These are phyloP conservation scores for Athripsodes cinereus DNA, from an alignment of 2,888 invertebrate genomes.

Conservation along the genomic window DNA sequence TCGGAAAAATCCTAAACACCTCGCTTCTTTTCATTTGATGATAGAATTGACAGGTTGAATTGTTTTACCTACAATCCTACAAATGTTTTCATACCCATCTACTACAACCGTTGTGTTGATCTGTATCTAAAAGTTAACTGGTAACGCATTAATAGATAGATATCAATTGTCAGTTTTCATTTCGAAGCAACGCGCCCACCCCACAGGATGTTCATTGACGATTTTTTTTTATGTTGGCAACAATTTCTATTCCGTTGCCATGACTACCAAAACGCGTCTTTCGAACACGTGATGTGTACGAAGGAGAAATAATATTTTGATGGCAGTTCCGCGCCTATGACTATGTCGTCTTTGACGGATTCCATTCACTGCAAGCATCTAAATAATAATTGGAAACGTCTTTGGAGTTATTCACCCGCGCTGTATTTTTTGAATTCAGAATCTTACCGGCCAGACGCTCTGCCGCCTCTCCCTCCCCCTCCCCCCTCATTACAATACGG, in stretches of 20 bases:
- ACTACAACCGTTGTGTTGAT: no score
- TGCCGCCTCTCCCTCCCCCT: conserved; percentile 27
- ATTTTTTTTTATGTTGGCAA: conserved; percentile 1
- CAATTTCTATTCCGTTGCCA: neutral
- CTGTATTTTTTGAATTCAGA: conserved; percentile 19
- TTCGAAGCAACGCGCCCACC: no score
- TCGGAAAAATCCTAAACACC: no score
- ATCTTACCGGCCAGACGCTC: conserved; percentile 25
- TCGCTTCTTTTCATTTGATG: no score
- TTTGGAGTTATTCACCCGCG: conserved; percentile 16
- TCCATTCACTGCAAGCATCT: neutral
- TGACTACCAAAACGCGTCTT: neutral
- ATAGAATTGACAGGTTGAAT: no score
- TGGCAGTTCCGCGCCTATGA: neutral
- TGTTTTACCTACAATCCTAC: no score
- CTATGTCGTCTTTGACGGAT: neutral
- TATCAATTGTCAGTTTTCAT: no score
- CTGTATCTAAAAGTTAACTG: no score
- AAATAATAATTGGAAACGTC: neutral
- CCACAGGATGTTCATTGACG: conserved; percentile 1
- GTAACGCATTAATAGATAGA: no score
- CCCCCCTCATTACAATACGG: conserved; percentile 27
- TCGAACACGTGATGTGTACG: neutral
- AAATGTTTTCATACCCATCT: no score
- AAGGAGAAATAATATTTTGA: neutral